Base-by-base conservation (phyloP, 2,113 vertebrate species). In the Rhea pennata region DNA sequence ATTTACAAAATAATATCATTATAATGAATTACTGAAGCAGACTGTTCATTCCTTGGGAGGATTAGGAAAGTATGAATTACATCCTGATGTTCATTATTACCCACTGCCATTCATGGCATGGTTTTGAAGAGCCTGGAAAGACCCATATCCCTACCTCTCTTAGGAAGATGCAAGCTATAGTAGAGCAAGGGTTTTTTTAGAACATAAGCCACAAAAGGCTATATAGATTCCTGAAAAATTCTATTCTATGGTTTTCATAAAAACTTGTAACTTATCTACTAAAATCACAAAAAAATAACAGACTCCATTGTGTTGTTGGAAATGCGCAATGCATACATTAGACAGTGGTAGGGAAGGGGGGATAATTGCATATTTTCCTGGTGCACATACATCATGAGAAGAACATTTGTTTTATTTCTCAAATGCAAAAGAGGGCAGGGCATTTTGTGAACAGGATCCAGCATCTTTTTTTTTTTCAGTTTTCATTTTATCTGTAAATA, bases 401-500 rank as follows among this genome's bases (percentile, higher is more conserved):
- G 90, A 97, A 66, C 56, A 87, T 72, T 87, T 65, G 33, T 65
- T 67, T 95, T 42, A 69, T 84, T 88, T 96, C 93, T 80, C 69
- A 81, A 82, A 53, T 70, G 65, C 67, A 88, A 92, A 77, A 65
- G 78, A 95, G 58, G 70, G 78, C 87, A 73, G 50, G 92, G 71
- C 92, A 90, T 93, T 85, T 71, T n/a, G 62, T 82, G 48, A 95
- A 62, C 56, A 61, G 42, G 50, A 48, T 86, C 58, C 66, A 73
- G 59, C 64, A 64, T 91, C 56, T 91, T 95, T 91, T 88, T 71
- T n/a, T 81, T 75, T 54, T 83, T 86, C 44, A n/a, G 11, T 90
- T 87, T 93, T 84, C 54, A 91, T 93, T 92, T 88, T 64, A 95
- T 82, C 84, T 87, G 33, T 85, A 96, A 96, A 96, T 95, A 90